Percentiles rank a stretch among this genome's conserved stretches.
Evolutionary conservation across 2,797 vertebrate species (phyloP).

Genomic region (Podargus strigoides): DNA sequence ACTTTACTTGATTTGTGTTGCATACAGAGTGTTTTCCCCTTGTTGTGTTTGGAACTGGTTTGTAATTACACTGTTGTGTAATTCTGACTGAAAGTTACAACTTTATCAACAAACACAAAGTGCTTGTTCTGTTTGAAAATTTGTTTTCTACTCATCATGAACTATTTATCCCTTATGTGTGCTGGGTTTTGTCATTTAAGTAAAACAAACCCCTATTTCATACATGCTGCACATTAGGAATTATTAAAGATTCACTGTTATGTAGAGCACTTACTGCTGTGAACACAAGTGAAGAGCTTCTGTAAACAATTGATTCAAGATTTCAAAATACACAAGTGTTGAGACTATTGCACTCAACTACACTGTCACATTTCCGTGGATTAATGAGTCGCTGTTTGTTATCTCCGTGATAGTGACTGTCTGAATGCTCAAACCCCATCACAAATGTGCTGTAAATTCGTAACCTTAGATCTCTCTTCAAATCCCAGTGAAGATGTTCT

Average conservation of each 20-base stretch:
- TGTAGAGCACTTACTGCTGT: conserved; percentile 41
- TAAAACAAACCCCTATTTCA: background rate
- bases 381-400: conserved; percentile 37
- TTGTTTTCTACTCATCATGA: background rate
- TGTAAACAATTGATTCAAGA: conserved; percentile 43
- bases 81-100: background rate
- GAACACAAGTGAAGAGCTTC: conserved; percentile 55
- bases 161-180: background rate
- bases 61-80: conserved; percentile 1
- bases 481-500: background rate
- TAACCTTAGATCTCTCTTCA: conserved; percentile 2
- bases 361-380: background rate
- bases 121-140: conserved; percentile 5
- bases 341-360: background rate
- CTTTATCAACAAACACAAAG: background rate
- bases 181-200: background rate
- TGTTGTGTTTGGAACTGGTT: conserved; percentile 23
- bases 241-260: conserved; percentile 8
- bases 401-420: background rate
- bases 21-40: background rate
- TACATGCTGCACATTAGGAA: background rate
- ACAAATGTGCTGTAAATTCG: background rate
- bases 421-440: background rate
- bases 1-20: conserved; percentile 36
- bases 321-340: conserved; percentile 38